Base-by-base conservation (phyloP, 1,140 invertebrate genomes). In the Arion vulgaris region DNA sequence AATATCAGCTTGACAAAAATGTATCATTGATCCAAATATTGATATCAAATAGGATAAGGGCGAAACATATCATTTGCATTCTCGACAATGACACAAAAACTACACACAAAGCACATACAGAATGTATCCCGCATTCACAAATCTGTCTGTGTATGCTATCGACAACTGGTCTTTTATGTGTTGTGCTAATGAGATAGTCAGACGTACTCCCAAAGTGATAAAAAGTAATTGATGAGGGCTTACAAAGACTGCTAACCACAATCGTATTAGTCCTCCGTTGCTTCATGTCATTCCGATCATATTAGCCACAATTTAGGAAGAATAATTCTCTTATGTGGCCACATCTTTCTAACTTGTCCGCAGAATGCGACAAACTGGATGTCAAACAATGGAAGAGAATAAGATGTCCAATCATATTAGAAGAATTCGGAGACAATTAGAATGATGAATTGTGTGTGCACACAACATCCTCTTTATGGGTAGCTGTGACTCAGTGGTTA, bases 291-390 rank as follows among this genome's bases (percentile, higher is more conserved):
- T 53, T n/a, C 28, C 32, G 13, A 41, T 51, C 62, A 66, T n/a
- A 80, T 80, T 80, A 80, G 66, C 78, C 66, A 19, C 78, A 80
- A 80, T 80, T 80, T 80, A 34, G 78, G 66, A 4, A n/a, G 68
- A 80, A 80, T 80, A 69, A 80, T 80, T 80, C 78, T 39, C 39
- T 26, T 45, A 71, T 80, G 71, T 71, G 1, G 34, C 28, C 11
- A 9, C 34, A 62, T 38, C 76, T 26, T 68, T 66, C 51, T 11
- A 34, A 34, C 76, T 15, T 66, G 51, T 45, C 53, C 76, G 26
- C 34, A 19, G 5, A 4, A 32, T 19, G 19, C 32, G 4, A 34
- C 17, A n/a, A n/a, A 28, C 62, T 34, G 11, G 68, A 1, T 80
- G 78, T 34, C 7, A 45, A 28, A 39, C 38, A 19, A 45, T 80